phyloP scores from a whole-genome alignment of 1,140 invertebrate genomes.

The honey bee (Apis mellifera) region Amel_HAv3.1 CM009940.2:6834501-6835000 shows the following conservation, averaged over 20 bases:
- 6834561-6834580: conserved; percentile 35
- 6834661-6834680: conserved; percentile 2
- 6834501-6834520: conserved; percentile 13
- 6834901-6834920: background rate
- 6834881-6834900: background rate
- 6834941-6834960: background rate
- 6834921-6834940: background rate
- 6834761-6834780: conserved; percentile 38
- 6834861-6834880: conserved; percentile 2
- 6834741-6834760: conserved; percentile 40
- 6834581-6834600: conserved; percentile 15
- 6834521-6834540: background rate
- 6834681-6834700: conserved; percentile 36
- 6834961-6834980: background rate
- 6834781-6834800: conserved; percentile 20
- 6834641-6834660: background rate
- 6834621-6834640: background rate
- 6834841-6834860: conserved; percentile 26
- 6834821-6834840: conserved; percentile 9
- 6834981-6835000: background rate
- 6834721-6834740: conserved; percentile 36
- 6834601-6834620: conserved; percentile 10
- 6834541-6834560: background rate
- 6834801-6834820: background rate
- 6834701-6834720: conserved; percentile 23